Conservation (phyloP, 2,113 vertebrate species). For the Kobus ellipsiprymnus region DNA sequence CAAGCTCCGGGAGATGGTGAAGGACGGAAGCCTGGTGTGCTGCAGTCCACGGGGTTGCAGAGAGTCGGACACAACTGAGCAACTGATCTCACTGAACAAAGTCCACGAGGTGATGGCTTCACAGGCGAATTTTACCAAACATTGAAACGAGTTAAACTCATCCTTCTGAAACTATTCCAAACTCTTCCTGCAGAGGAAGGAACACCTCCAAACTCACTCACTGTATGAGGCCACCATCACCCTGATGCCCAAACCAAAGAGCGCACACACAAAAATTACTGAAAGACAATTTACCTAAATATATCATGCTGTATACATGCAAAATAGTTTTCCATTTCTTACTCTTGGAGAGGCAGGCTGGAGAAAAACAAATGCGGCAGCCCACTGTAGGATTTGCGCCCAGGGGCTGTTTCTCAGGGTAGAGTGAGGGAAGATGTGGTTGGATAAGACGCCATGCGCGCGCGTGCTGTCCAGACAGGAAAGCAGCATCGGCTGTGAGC, state of each 20-base stretch:
- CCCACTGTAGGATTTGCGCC: fast-evolving
- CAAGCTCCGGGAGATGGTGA: neutral
- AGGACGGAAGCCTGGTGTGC: neutral
- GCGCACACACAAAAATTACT: neutral
- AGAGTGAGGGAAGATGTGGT: neutral
- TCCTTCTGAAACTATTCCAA: neutral
- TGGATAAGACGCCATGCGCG: fast-evolving
- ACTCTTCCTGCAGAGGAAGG: neutral
- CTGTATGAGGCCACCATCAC: neutral
- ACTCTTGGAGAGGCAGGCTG: neutral
- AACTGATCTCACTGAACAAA: neutral
- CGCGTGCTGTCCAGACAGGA: fast-evolving
- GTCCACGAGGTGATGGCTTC: neutral
- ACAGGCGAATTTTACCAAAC: neutral
- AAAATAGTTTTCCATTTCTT: neutral
- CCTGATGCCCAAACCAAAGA: neutral
- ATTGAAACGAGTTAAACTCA: neutral
- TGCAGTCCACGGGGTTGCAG: neutral
- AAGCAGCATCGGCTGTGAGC: neutral
- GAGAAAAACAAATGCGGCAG: fast-evolving
- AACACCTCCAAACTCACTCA: neutral
- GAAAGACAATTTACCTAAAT: neutral
- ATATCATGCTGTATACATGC: neutral
- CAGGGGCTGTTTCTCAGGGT: neutral
- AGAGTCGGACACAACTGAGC: neutral